These are phyloP conservation scores for Drosophila arawakana DNA, from an alignment of 1,140 invertebrate genomes.

Conservation along the genomic window DNA sequence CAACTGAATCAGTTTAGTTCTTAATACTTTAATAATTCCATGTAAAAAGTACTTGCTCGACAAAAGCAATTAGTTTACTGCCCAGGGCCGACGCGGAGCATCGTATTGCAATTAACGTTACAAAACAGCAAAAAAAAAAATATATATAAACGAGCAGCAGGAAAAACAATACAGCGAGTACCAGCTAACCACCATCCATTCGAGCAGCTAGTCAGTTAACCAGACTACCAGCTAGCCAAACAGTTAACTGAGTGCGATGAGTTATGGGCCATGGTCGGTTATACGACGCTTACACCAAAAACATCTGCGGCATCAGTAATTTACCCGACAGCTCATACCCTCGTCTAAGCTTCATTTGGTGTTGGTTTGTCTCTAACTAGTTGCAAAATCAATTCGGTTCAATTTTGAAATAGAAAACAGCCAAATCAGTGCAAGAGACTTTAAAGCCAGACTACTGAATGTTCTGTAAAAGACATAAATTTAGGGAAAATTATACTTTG, in stretches of 20 bases:
- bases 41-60: constrained; percentile 47
- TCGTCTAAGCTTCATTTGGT: not conserved
- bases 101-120: constrained; percentile 80
- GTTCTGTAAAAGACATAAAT: not conserved
- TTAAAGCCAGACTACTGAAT: not conserved
- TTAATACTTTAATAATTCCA: constrained; percentile 69
- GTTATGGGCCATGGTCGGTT: constrained; percentile 60
- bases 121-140: constrained; percentile 5
- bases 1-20: constrained; percentile 1
- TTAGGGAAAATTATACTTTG: not conserved
- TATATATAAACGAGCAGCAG: constrained; percentile 51
- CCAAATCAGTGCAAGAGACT: constrained; percentile 2
- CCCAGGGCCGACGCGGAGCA: constrained; percentile 60
- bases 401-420: constrained; percentile 53
- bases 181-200: constrained; percentile 1
- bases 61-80: constrained; percentile 77
- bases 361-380: constrained; percentile 25
- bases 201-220: constrained; percentile 32
- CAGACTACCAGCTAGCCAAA: constrained; percentile 30
- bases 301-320: constrained; percentile 35
- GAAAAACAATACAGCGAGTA: constrained; percentile 61
- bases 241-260: constrained; percentile 69
- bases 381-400: constrained; percentile 63
- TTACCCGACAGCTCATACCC: not conserved
- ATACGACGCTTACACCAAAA: constrained; percentile 31